phyloP scores from a whole-genome alignment of 30 jellyfish, hydroid and myxozoan genomes.

The Aurelia sp. region DNA sequence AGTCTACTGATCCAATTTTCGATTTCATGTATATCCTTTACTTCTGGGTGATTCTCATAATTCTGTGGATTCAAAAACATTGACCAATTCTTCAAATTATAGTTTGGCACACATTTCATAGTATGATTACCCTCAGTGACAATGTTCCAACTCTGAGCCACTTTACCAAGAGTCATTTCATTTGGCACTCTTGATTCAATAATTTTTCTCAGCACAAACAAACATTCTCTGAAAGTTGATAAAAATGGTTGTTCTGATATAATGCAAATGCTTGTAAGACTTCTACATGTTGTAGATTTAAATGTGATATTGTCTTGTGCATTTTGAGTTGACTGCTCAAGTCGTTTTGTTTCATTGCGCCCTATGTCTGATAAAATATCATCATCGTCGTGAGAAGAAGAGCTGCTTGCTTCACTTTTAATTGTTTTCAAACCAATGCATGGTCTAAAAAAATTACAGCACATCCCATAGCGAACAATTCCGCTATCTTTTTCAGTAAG shows the following conservation, averaged over 20 bases:
- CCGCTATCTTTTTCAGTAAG: constrained; percentile 94
- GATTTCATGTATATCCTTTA: constrained; percentile 63
- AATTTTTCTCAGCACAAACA: constrained; percentile 85
- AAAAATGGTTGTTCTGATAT: constrained; percentile 84
- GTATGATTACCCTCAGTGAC: constrained; percentile 42
- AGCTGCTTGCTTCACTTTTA: background rate
- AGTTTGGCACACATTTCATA: constrained; percentile 53
- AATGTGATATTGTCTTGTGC: constrained; percentile 19
- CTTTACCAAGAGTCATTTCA: constrained; percentile 24
- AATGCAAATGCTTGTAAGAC: constrained; percentile 88
- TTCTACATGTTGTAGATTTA: constrained; percentile 74
- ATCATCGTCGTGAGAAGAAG: background rate
- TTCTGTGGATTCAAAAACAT: constrained; percentile 62
- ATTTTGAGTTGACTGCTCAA: background rate
- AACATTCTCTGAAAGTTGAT: constrained; percentile 91
- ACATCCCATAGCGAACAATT: constrained; percentile 89
- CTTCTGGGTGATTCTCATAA: constrained; percentile 30
- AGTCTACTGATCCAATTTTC: constrained; percentile 83
- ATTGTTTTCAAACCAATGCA: constrained; percentile 69
- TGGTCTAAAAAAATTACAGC: constrained; percentile 92
- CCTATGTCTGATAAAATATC: background rate
- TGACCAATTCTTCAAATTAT: constrained; percentile 52
- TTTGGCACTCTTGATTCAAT: constrained; percentile 65
- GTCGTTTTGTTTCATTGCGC: background rate
- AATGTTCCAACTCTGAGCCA: constrained; percentile 44